Conservation (phyloP, 2,113 vertebrate genomes). For the Nestor notabilis region DNA sequence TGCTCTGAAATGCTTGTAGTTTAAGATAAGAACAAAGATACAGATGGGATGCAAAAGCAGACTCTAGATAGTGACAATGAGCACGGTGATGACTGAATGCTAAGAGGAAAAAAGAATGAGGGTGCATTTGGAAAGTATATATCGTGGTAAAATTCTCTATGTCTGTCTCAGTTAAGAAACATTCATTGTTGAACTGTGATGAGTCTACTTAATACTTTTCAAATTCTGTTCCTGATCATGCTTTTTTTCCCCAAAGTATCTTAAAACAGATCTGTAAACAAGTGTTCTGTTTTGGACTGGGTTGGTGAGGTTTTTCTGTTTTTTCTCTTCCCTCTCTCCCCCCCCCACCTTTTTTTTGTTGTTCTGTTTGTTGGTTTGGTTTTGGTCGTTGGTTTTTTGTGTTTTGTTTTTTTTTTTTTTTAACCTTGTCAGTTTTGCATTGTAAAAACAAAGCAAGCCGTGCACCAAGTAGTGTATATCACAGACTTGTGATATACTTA, state of each 20-base stretch:
- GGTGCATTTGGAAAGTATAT: background rate
- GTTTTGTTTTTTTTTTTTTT: background rate
- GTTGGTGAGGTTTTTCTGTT: rapidly evolving
- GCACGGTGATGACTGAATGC: background rate
- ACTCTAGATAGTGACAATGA: background rate
- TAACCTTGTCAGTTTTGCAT: background rate
- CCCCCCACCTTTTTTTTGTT: rapidly evolving
- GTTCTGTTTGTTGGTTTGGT: background rate
- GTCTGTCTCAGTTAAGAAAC: background rate
- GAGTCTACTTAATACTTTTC: background rate
- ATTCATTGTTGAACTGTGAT: background rate
- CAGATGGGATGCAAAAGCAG: background rate
- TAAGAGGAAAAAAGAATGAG: background rate
- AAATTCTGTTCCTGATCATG: background rate
- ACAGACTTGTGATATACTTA: background rate
- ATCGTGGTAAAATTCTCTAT: background rate
- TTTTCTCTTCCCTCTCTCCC: background rate
- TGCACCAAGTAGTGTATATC: background rate
- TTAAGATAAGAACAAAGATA: background rate
- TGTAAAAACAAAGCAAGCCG: background rate
- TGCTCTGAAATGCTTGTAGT: background rate
- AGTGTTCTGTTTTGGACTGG: background rate
- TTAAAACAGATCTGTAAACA: background rate
- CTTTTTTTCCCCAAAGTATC: background rate
- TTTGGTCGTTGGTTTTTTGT: too few species aligned